Evolutionary conservation across 2,888 invertebrate genomes (phyloP).

Genomic region (Antheraea assamensis): DNA sequence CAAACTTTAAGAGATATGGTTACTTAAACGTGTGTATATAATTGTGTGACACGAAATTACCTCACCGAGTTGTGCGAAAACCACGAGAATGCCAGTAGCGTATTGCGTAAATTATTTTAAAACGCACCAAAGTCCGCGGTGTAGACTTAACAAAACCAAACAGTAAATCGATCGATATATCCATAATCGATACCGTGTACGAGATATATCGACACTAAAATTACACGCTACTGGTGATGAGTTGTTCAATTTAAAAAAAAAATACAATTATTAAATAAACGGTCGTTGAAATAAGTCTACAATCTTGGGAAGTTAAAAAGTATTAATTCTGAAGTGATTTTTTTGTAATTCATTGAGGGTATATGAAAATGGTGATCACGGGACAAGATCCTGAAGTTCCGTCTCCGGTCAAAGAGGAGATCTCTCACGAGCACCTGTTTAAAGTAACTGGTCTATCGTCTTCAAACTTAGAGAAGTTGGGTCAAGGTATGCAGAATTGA

Average conservation of each 20-base stretch:
- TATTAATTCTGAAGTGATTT: constrained; percentile 9
- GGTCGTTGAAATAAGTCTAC: not conserved
- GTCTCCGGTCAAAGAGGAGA: constrained; percentile 53
- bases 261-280: not conserved
- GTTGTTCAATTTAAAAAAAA: not conserved
- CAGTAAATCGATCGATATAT: constrained; percentile 6
- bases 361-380: constrained; percentile 44
- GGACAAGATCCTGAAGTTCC: constrained; percentile 52
- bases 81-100: constrained; percentile 23
- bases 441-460: constrained; percentile 72
- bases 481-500: constrained; percentile 54
- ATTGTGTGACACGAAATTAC: constrained; percentile 19
- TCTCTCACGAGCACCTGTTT: constrained; percentile 69
- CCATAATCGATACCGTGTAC: not conserved
- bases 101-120: not conserved
- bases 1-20: constrained; percentile 51
- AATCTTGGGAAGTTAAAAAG: not conserved
- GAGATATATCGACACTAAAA: constrained; percentile 1
- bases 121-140: constrained; percentile 17
- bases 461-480: constrained; percentile 67
- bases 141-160: not conserved
- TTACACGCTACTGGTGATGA: not conserved
- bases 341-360: not conserved
- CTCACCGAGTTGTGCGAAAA: constrained; percentile 13
- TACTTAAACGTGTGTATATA: constrained; percentile 31